Conservation (phyloP, 2,113 vertebrate species). For the Sceloporus tristichus region DNA sequence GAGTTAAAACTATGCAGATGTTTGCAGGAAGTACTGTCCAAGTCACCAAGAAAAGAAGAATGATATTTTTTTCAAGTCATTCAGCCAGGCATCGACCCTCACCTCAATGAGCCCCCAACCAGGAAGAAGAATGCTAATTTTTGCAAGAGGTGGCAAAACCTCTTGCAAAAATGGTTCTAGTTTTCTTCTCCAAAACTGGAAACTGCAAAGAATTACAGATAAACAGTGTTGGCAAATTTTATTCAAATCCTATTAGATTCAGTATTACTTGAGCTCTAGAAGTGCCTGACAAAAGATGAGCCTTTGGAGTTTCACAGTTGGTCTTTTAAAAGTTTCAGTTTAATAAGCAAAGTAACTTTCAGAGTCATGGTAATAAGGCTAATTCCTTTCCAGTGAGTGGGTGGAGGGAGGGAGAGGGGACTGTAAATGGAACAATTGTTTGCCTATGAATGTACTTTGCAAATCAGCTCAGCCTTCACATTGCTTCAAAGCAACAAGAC, state of each 20-base stretch:
- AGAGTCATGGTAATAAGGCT: constrained; percentile 34
- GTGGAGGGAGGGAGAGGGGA: neutral
- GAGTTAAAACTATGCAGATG: neutral
- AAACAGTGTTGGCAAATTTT: neutral
- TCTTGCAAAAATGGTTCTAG: neutral
- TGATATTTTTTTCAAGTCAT: neutral
- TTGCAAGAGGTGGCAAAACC: neutral
- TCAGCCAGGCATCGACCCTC: too few species aligned
- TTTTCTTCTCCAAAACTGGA: neutral
- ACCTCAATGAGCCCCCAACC: too few species aligned
- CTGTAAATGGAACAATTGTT: constrained; percentile 45
- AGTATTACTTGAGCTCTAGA: neutral
- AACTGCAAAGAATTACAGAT: neutral
- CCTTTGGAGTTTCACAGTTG: neutral
- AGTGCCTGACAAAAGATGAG: constrained; percentile 8
- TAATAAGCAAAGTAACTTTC: constrained; percentile 31
- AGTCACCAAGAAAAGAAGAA: neutral
- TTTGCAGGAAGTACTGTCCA: neutral
- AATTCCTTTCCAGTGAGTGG: constrained; percentile 39
- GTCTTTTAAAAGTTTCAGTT: constrained; percentile 28
- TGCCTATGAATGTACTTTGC: constrained; percentile 33
- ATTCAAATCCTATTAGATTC: neutral
- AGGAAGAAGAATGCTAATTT: neutral
- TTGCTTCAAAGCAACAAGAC: constrained; percentile 18
- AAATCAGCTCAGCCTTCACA: constrained; percentile 30